A percentile compares a stretch with the other conserved stretches of the same genome.
Evolutionary conservation across 2,113 vertebrate genomes (phyloP).

Genomic region (Pterophyllum scalare): DNA sequence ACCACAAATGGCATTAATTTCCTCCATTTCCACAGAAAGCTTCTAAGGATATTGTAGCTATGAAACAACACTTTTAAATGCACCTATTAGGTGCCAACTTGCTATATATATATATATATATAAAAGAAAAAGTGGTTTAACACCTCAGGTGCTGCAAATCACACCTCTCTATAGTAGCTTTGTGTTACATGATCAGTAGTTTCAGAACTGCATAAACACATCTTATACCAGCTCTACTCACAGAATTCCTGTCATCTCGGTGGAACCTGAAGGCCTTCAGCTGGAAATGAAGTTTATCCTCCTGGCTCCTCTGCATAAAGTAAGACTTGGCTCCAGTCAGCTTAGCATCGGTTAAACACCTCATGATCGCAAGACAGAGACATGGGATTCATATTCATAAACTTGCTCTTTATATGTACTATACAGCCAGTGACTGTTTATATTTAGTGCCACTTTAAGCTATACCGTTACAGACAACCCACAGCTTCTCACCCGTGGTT

Average conservation of each 20-base stretch:
- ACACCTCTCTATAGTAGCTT: neutral
- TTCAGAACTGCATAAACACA: neutral
- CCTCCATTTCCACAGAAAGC: neutral
- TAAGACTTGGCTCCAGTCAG: conserved; percentile 68
- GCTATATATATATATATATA: neutral
- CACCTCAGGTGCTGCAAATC: neutral
- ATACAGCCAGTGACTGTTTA: neutral
- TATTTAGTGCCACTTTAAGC: neutral
- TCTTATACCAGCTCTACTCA: conserved; percentile 32
- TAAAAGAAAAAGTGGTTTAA: neutral
- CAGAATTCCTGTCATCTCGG: conserved; percentile 50
- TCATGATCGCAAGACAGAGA: conserved; percentile 22
- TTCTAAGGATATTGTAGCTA: neutral
- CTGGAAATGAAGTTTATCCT: conserved; percentile 73
- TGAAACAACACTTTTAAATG: neutral
- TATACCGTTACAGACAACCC: accelerated
- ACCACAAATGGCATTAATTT: neutral
- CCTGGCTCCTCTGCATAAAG: conserved; percentile 67
- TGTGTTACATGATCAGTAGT: neutral
- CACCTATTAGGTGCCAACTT: neutral
- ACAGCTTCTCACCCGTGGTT: conserved; percentile 68
- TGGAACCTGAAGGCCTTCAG: conserved; percentile 75
- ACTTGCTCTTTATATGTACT: neutral
- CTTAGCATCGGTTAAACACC: conserved; percentile 75
- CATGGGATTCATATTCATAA: neutral